Percentiles rank a stretch among this genome's conserved stretches.
These are phyloP conservation scores for Nephrotoma flavescens DNA, from an alignment of 2,888 invertebrate genomes.

Conservation along the genomic window DNA sequence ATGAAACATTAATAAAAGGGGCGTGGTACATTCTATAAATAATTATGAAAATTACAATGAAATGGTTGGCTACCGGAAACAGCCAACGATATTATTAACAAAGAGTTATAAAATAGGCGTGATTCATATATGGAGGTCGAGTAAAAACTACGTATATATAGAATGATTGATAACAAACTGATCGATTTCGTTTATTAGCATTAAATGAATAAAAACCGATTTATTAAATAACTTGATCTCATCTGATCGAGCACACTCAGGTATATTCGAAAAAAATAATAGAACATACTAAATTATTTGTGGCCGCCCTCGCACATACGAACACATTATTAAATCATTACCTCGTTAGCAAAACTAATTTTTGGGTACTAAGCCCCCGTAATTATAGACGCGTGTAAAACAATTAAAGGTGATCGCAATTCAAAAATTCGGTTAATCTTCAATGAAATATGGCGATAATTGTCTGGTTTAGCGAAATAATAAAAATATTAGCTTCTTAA, in stretches of 20 bases:
- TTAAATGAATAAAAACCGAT: background rate
- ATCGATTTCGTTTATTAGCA: background rate
- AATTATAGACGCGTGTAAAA: background rate
- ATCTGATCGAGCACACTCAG: background rate
- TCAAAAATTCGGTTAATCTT: background rate
- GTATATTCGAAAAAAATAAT: background rate
- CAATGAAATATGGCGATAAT: background rate
- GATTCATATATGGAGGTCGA: background rate
- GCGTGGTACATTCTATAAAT: background rate
- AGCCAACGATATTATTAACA: slow-evolving; percentile 7
- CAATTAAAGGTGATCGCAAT: background rate
- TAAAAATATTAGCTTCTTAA: background rate
- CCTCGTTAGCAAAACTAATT: background rate
- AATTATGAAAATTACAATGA: background rate
- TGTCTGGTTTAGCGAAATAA: background rate
- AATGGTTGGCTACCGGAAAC: slow-evolving; percentile 9
- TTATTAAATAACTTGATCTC: background rate
- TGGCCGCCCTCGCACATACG: background rate
- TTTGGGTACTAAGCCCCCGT: background rate
- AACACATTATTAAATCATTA: background rate
- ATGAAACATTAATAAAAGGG: background rate
- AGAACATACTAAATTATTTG: background rate
- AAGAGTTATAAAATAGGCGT: background rate
- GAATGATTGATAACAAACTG: background rate
- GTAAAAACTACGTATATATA: background rate